phyloP scores from a whole-genome alignment of 2,113 vertebrate species.

The Lutjanus erythropterus region DNA sequence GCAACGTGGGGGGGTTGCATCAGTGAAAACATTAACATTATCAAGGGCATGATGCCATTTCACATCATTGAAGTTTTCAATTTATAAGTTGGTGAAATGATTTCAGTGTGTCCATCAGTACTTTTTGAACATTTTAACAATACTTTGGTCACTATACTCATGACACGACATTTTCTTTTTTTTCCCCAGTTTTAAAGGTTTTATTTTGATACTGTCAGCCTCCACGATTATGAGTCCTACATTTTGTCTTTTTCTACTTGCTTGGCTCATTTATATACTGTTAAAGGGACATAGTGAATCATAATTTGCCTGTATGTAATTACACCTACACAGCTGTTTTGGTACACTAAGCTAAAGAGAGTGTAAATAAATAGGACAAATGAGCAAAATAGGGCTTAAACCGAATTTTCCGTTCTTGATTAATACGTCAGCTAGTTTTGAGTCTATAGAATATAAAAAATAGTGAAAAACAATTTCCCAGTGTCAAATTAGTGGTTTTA shows the following conservation, averaged over 20 bases:
- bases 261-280: neutral
- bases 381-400: neutral
- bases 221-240: neutral
- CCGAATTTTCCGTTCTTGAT: neutral
- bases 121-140: too few relatives aligned
- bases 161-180: too few relatives aligned
- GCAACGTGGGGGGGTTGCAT: too few relatives aligned
- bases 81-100: too few relatives aligned
- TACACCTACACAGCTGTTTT: neutral
- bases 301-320: neutral
- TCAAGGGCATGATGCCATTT: too few relatives aligned
- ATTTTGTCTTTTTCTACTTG: neutral
- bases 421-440: neutral
- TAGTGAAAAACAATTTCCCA: neutral
- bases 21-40: too few relatives aligned
- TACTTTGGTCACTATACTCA: too few relatives aligned
- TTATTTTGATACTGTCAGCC: neutral
- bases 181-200: too few relatives aligned
- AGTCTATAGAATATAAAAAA: neutral
- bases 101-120: too few relatives aligned
- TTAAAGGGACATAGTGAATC: neutral
- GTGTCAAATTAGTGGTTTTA: neutral
- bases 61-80: too few relatives aligned
- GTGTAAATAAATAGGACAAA: neutral
- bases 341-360: neutral